A percentile compares a stretch with the other conserved stretches of the same genome.
These are phyloP conservation scores for Drosophila anomelani DNA, from an alignment of 2,888 invertebrate genomes.

Conservation along the genomic window DNA sequence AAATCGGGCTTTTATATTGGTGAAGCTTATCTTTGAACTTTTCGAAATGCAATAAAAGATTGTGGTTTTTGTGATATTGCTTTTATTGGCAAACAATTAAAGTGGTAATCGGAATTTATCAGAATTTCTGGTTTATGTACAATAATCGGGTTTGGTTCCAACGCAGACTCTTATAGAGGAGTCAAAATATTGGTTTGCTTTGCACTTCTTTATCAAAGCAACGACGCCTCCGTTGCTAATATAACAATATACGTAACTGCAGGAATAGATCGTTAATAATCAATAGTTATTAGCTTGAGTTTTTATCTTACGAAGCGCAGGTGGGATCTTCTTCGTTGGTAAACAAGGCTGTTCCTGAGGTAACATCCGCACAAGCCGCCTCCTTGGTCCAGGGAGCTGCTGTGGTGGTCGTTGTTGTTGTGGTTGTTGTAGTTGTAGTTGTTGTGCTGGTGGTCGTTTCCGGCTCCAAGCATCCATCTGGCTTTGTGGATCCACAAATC, in stretches of 20 bases:
- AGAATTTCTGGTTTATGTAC: constrained; percentile 20
- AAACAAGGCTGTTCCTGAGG: neutral
- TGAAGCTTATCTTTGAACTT: neutral
- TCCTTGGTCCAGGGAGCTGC: constrained; percentile 27
- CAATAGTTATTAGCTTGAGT: neutral
- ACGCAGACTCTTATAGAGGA: neutral
- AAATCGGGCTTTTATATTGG: neutral
- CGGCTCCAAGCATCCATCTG: constrained; percentile 7
- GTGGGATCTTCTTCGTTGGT: constrained; percentile 37
- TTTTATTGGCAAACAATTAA: constrained; percentile 9
- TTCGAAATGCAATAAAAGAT: neutral
- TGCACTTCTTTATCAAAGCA: constrained; percentile 10
- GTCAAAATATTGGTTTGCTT: constrained; percentile 34
- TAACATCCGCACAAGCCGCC: constrained; percentile 6
- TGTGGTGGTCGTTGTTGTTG: constrained; percentile 3
- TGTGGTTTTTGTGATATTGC: neutral
- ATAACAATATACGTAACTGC: constrained; percentile 19
- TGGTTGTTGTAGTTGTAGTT: neutral
- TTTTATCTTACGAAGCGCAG: constrained; percentile 7
- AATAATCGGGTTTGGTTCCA: constrained; percentile 32
- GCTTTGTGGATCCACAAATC: neutral
- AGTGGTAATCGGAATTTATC: neutral
- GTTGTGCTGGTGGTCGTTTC: constrained; percentile 3
- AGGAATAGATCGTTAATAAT: neutral
- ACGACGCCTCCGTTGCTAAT: neutral